A percentile compares a stretch with the other conserved stretches of the same genome.
Evolutionary conservation across 2,888 invertebrate genomes (phyloP).

Genomic region (Tanypteryx hageni): DNA sequence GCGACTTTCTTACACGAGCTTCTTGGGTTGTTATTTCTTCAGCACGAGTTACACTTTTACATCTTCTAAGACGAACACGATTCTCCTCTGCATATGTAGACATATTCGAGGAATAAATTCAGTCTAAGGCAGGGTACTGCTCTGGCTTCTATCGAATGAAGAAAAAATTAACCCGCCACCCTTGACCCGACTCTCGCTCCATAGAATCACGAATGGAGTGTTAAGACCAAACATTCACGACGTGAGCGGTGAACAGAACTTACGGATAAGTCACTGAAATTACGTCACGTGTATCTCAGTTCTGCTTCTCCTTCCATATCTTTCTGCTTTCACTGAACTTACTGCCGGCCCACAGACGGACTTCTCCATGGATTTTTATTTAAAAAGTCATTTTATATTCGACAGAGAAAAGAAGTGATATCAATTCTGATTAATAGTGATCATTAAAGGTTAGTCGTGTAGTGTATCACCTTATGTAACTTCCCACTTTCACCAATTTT

Average conservation of each 20-base stretch:
- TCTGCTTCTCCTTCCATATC: slow-evolving; percentile 50
- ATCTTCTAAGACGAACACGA: slow-evolving; percentile 75
- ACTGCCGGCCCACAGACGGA: neutral
- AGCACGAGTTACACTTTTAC: slow-evolving; percentile 91
- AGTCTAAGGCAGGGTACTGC: neutral
- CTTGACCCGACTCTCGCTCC: slow-evolving; percentile 50
- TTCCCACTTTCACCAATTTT: neutral
- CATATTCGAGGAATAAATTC: neutral
- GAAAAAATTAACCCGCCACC: slow-evolving; percentile 52
- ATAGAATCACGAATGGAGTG: slow-evolving; percentile 19
- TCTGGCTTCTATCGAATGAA: neutral
- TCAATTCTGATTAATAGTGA: neutral
- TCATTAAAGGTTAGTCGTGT: neutral
- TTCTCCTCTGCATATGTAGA: slow-evolving; percentile 72
- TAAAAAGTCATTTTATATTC: neutral
- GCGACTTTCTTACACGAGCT: slow-evolving; percentile 85
- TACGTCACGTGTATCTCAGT: slow-evolving; percentile 49
- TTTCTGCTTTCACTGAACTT: slow-evolving; percentile 36
- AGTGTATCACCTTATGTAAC: neutral
- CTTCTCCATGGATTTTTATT: neutral
- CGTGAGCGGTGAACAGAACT: slow-evolving; percentile 10
- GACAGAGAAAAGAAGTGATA: no score
- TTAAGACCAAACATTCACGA: neutral
- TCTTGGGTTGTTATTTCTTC: slow-evolving; percentile 92
- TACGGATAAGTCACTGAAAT: slow-evolving; percentile 47